Conservation (phyloP, 2,888 invertebrate genomes). For the Eustalomyia histrio region DNA sequence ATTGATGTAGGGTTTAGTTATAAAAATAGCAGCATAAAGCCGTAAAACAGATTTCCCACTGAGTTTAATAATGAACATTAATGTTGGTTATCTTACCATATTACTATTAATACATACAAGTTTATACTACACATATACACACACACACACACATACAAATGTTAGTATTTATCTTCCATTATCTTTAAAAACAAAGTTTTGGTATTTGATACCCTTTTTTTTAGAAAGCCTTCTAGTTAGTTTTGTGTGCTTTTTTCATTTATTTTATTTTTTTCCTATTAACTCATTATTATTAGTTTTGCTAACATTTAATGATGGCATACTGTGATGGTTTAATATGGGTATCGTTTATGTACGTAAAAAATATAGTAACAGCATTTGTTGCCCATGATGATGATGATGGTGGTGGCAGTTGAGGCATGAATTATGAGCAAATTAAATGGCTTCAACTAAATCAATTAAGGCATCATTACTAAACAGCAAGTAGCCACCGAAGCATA, state of each 20-base stretch:
- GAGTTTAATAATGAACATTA: constrained; percentile 21
- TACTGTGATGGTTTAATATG: not conserved
- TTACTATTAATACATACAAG: too few species aligned
- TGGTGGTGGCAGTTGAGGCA: constrained; percentile 35
- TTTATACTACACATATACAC: too few species aligned
- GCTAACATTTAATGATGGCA: constrained; percentile 23
- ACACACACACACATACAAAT: too few species aligned
- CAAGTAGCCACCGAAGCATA: constrained; percentile 63
- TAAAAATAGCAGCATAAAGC: not conserved
- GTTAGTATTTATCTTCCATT: not conserved
- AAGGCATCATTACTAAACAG: constrained; percentile 69
- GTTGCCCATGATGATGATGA: not conserved
- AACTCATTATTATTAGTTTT: constrained; percentile 54
- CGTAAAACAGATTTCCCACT: constrained; percentile 26
- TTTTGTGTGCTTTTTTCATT: not conserved
- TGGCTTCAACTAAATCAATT: constrained; percentile 74
- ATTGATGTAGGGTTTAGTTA: too few species aligned
- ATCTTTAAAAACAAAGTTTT: not conserved
- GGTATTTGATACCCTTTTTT: not conserved
- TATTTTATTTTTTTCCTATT: constrained; percentile 16
- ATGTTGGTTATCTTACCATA: too few species aligned
- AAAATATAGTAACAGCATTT: not conserved
- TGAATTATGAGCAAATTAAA: constrained; percentile 69
- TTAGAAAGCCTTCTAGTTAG: not conserved
- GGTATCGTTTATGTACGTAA: not conserved